Evolutionary conservation across 2,888 invertebrate species (phyloP), one percentile per base, ranked within the genome.

Genomic region (Tinea semifulvella): DNA sequence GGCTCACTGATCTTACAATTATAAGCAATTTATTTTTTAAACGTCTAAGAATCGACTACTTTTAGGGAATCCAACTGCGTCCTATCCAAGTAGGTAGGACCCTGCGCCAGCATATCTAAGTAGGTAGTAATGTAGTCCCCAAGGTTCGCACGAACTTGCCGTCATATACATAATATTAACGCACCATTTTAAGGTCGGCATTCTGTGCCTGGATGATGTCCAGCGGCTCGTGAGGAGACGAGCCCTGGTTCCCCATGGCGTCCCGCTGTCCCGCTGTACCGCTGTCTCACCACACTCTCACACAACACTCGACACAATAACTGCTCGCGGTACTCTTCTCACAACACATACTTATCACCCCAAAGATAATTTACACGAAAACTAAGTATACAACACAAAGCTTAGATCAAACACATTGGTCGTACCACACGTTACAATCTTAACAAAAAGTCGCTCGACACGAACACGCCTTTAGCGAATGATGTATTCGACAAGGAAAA

Each of bases 181-280:
- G 51, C 65, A 80, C 80, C 80, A 77, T 80, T 73, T 80, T 80
- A 50, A 80, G 70, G 57, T 80, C 79, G 48, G 66, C 54, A 28
- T 70, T 67, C 52, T 76, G 80, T 49, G 80, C 70, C 56, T 81
- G 79, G 51, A 85, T 87, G 68, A 88, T 84, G 66, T 91, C 91
- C 68, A 92, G 84, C 56, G 92, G 91, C 73, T 91, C 90, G 73
- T 92, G 92, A 54, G 87, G 85, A 62, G 91, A 89, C 55, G 92
- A 91, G 62, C 91, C 89, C 74, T 91, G 90, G 71, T 92, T 92
- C 62, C 92, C 92, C 92, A 91, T 92, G 56, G 53, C 71, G 49
- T 47, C 25, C 48, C 43, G 22, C 6, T 18, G 36, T 4, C 31
- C 31, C 36, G 28, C 43, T 47, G 38, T 43, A 22, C 20, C 44